Evolutionary conservation across 2,888 invertebrate genomes (phyloP).

Genomic region (Caenorhabditis angaria): DNA sequence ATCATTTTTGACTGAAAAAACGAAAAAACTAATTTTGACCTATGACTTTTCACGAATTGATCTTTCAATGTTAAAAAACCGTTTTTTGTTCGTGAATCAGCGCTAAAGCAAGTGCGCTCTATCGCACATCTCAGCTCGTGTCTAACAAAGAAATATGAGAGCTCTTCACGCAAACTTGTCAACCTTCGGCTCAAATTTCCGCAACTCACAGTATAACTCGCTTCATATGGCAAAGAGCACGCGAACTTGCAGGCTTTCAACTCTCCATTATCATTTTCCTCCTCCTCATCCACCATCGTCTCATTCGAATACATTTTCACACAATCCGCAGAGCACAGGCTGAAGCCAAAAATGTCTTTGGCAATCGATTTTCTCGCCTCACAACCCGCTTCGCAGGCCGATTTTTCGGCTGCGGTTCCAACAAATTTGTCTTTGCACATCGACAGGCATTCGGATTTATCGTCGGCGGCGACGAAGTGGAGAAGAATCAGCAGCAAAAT

Average conservation of each 20-base stretch:
- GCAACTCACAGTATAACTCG: conserved; percentile 15
- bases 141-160: too few relatives aligned
- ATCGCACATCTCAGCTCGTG: too few relatives aligned
- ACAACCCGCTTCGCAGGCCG: conserved; percentile 22
- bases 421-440: conserved; percentile 6
- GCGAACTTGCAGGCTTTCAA: conserved; percentile 38
- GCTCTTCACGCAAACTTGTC: too few relatives aligned
- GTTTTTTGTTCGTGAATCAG: too few relatives aligned
- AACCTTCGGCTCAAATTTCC: too few relatives aligned
- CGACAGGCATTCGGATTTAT: background rate
- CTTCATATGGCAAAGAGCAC: conserved; percentile 22
- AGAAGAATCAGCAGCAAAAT: background rate
- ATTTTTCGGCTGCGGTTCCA: background rate
- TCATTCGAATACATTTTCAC: conserved; percentile 11
- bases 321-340: conserved; percentile 14
- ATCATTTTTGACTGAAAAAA: too few relatives aligned
- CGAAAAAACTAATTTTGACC: too few relatives aligned
- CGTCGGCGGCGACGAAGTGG: background rate
- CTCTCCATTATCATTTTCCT: conserved; percentile 6
- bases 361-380: conserved; percentile 9
- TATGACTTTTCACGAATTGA: background rate
- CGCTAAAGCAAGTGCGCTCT: too few relatives aligned
- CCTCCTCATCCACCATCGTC: background rate
- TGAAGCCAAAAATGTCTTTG: conserved; percentile 11
- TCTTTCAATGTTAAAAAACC: too few relatives aligned